Conservation (phyloP, 2,888 invertebrate genomes). For the Andrena haemorrhoa region DNA sequence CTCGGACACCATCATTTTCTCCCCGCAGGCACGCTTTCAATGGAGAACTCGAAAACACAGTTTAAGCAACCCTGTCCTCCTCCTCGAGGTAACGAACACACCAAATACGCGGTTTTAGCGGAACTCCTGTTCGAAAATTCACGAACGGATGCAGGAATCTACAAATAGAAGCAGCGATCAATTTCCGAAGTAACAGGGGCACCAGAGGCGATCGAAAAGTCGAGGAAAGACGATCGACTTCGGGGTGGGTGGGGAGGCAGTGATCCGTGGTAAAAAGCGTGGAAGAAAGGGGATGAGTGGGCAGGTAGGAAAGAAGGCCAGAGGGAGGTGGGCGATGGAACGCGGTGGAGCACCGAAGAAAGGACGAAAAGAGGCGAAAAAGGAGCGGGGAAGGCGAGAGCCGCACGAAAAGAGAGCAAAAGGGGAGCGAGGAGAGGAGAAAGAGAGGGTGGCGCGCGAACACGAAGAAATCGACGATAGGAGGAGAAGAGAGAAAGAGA, state of each 20-base stretch:
- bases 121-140: neutral
- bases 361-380: conserved; percentile 12
- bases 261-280: conserved; percentile 1
- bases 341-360: conserved; percentile 21
- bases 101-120: neutral
- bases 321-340: neutral
- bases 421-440: conserved; percentile 37
- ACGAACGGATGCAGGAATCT: neutral
- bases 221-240: neutral
- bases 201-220: neutral
- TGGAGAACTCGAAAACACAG: neutral
- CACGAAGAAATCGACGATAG: conserved; percentile 43
- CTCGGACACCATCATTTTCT: neutral
- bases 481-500: conserved; percentile 6
- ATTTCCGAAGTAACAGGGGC: neutral
- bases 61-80: neutral
- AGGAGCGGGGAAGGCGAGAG: conserved; percentile 5
- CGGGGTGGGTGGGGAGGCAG: neutral
- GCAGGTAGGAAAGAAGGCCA: conserved; percentile 20
- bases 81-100: no score
- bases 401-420: conserved; percentile 25
- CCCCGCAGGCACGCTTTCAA: neutral
- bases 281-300: conserved; percentile 20
- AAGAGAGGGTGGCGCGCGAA: conserved; percentile 46
- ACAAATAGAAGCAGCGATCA: no score